phyloP scores from a whole-genome alignment of 35 echinoderm and acorn worm species.

The Hemicentrotus pulcherrimus region DNA sequence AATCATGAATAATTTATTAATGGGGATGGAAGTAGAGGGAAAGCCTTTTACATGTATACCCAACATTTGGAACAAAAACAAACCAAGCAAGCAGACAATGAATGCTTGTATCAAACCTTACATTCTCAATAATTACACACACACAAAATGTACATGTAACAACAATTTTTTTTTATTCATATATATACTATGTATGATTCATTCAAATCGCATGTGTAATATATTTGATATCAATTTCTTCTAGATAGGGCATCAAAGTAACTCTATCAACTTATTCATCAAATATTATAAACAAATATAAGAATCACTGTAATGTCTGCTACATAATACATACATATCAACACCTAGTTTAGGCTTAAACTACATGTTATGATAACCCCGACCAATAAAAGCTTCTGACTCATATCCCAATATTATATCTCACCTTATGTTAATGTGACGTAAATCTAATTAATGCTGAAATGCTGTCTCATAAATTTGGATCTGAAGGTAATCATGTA shows the following conservation, averaged over 20 bases:
- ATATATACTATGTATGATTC: conserved; percentile 6
- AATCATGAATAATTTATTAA: too few relatives aligned
- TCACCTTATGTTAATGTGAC: background rate
- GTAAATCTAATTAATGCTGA: background rate
- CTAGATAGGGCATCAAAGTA: background rate
- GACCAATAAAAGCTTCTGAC: too few relatives aligned
- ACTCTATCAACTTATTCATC: background rate
- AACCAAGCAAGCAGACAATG: too few relatives aligned
- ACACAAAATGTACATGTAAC: background rate
- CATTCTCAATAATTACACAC: background rate
- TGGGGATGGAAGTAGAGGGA: too few relatives aligned
- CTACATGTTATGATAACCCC: too few relatives aligned
- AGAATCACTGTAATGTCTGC: background rate
- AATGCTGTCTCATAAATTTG: background rate
- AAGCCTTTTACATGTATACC: too few relatives aligned
- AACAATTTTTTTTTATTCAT: background rate
- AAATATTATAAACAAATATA: background rate
- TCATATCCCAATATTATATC: background rate
- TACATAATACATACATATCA: background rate
- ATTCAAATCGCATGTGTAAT: background rate
- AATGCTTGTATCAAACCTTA: too few relatives aligned
- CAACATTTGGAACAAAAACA: too few relatives aligned
- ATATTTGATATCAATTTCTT: background rate
- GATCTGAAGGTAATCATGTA: background rate
- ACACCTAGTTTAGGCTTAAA: background rate